Conservation (phyloP, 2,113 vertebrate genomes). For the Corydoras maculifer region DNA sequence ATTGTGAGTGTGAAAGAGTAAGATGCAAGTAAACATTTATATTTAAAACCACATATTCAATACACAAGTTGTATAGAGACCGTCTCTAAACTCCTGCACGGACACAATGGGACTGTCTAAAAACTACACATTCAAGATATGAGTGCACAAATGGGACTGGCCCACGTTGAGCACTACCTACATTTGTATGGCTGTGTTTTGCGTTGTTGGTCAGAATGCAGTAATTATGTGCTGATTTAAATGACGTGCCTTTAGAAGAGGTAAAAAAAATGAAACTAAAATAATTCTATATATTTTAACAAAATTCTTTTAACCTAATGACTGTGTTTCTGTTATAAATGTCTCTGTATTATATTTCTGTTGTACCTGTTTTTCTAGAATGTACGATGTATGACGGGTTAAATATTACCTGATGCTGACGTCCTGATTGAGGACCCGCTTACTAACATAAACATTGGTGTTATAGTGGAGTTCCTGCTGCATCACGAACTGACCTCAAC, state of each 20-base stretch:
- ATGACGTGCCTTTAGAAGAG: slow-evolving; percentile 10
- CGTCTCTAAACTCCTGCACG: neutral
- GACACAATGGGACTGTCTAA: slow-evolving; percentile 4
- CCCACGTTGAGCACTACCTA: too few species aligned
- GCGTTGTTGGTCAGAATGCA: too few species aligned
- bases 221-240: neutral
- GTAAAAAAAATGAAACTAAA: too few species aligned
- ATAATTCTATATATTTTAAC: too few species aligned
- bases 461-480: slow-evolving; percentile 8
- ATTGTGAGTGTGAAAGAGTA: neutral
- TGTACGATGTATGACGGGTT: neutral
- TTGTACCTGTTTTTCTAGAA: slow-evolving; percentile 3
- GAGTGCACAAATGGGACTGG: slow-evolving; percentile 8
- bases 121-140: slow-evolving; percentile 13
- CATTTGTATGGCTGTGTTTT: too few species aligned
- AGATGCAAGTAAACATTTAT: slow-evolving; percentile 8
- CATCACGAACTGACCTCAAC: slow-evolving; percentile 21
- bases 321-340: neutral
- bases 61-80: neutral
- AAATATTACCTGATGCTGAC: neutral
- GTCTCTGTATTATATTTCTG: neutral
- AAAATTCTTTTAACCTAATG: too few species aligned
- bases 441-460: slow-evolving; percentile 10
- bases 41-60: slow-evolving; percentile 25
- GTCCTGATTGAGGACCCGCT: neutral